Conservation (phyloP, 2,797 vertebrate genomes). For the Hafferia zeledoni region DNA sequence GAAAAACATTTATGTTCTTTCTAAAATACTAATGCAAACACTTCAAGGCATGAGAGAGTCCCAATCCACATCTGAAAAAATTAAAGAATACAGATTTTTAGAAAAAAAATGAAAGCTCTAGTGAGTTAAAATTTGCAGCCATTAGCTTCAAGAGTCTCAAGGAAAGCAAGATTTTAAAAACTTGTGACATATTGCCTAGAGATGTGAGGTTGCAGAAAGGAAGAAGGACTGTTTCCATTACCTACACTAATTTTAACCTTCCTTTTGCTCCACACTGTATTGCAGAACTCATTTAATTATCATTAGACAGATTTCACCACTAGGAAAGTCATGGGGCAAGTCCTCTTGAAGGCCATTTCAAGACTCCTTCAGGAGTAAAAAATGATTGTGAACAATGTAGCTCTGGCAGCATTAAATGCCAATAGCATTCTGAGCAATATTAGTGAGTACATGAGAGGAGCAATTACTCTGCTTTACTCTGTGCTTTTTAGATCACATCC, state of each 20-base stretch:
- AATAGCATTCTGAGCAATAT: not conserved
- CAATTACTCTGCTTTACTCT: not conserved
- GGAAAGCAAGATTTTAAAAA: not conserved
- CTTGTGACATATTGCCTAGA: not conserved
- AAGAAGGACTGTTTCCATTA: not conserved
- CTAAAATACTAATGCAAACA: not conserved
- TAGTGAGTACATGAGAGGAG: not conserved
- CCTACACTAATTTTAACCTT: not conserved
- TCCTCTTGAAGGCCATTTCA: not conserved
- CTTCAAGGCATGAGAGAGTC: not conserved
- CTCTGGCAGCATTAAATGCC: not conserved
- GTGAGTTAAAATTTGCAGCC: not conserved
- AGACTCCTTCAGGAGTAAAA: not conserved
- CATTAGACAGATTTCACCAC: not conserved
- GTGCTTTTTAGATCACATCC: not conserved
- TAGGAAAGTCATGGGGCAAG: not conserved
- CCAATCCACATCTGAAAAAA: not conserved
- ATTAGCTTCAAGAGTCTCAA: not conserved
- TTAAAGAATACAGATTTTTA: not conserved
- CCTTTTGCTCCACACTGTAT: not conserved
- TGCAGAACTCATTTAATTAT: not conserved
- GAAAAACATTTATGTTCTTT: not conserved
- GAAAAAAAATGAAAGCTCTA: not conserved
- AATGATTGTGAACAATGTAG: accelerated
- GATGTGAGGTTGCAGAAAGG: not conserved